Percentiles rank a stretch among this genome's conserved stretches.
These are phyloP conservation scores for Gorsachius magnificus DNA, from an alignment of 2,797 vertebrate species.

Conservation along the genomic window DNA sequence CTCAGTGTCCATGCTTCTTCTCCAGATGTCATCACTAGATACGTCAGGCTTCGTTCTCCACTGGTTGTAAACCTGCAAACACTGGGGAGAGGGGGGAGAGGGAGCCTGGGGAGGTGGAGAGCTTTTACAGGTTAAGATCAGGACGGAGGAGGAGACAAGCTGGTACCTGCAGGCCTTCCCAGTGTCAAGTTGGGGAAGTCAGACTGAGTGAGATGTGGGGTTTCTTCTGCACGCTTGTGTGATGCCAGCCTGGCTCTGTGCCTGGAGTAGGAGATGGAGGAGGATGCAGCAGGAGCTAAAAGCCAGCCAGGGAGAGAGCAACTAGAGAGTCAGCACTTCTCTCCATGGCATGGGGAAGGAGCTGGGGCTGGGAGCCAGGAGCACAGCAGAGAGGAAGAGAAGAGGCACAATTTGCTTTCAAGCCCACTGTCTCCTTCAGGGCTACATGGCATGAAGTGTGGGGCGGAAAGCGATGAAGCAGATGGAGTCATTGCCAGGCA, in stretches of 20 bases:
- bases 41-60: not conserved
- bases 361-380: not conserved
- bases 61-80: not conserved
- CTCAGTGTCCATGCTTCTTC: not conserved
- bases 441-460: not conserved
- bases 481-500: not conserved
- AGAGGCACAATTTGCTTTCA: not conserved
- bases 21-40: not conserved
- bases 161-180: not conserved
- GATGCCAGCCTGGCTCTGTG: not conserved
- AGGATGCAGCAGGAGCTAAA: not conserved
- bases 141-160: not conserved
- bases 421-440: not conserved
- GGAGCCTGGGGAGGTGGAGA: not conserved
- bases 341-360: not conserved
- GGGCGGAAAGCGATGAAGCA: not conserved
- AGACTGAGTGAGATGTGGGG: accelerated
- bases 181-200: not conserved
- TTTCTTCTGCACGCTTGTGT: accelerated
- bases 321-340: not conserved
- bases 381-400: not conserved
- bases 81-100: not conserved
- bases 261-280: not conserved
- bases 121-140: not conserved
- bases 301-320: not conserved